A percentile compares a stretch with the other conserved stretches of the same genome.
These are phyloP conservation scores for Perca flavescens DNA, from an alignment of 2,113 vertebrate genomes.

Conservation along the genomic window DNA sequence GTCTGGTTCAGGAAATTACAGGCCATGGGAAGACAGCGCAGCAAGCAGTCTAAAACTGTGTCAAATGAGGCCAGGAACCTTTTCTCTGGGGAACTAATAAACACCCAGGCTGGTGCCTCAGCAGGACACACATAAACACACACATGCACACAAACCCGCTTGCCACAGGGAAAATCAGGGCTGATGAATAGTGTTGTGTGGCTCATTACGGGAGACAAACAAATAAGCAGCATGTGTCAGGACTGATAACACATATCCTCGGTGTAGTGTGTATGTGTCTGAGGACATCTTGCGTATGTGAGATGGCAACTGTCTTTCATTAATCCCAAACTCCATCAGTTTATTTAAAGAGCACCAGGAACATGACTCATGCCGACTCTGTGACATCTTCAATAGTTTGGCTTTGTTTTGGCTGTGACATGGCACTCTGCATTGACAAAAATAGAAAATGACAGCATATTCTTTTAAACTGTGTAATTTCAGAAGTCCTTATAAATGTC, in stretches of 20 bases:
- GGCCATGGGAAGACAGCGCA: not conserved
- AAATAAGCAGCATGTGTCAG: conserved; percentile 74
- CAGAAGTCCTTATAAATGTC: not conserved
- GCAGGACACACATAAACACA: conserved; percentile 43
- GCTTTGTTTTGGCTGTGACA: not conserved
- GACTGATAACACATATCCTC: conserved; percentile 65
- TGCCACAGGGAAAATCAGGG: conserved; percentile 69
- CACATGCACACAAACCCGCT: conserved; percentile 37
- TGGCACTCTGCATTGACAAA: not conserved
- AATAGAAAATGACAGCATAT: not conserved
- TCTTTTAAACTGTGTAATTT: conserved; percentile 15
- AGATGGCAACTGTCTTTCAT: conserved; percentile 17
- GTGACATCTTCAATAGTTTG: conserved; percentile 9
- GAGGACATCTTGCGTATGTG: conserved; percentile 29
- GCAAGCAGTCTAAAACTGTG: conserved; percentile 22
- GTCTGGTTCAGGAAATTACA: conserved; percentile 37
- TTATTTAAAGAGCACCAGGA: conserved; percentile 27
- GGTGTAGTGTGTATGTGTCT: conserved; percentile 32
- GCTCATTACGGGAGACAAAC: conserved; percentile 82
- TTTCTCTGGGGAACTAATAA: conserved; percentile 63
- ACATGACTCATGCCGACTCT: conserved; percentile 13
- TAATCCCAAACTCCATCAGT: conserved; percentile 24
- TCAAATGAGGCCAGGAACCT: conserved; percentile 45
- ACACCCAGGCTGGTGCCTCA: conserved; percentile 43
- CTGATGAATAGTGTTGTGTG: conserved; percentile 82